Conservation (phyloP, 2,113 vertebrate species). For the Mirza zaza region DNA sequence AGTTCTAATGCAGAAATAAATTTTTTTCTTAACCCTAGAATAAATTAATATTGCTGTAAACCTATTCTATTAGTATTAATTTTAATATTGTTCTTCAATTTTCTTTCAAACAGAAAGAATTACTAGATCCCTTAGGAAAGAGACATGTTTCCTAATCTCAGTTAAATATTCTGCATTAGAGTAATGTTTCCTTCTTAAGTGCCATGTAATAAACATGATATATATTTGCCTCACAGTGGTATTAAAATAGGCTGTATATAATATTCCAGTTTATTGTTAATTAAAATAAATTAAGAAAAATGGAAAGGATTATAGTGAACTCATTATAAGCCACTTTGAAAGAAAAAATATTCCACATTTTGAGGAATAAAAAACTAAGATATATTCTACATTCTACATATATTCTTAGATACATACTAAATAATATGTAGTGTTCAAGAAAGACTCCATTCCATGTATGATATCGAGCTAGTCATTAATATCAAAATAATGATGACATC, state of each 20-base stretch:
- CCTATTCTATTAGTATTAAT: background rate
- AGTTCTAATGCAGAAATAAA: background rate
- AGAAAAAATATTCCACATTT: background rate
- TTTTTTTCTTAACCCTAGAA: background rate
- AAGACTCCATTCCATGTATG: background rate
- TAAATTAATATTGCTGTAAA: background rate
- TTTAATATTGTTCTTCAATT: background rate
- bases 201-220: background rate
- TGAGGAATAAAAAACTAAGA: background rate
- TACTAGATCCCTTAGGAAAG: background rate
- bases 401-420: background rate
- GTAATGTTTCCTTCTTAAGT: background rate
- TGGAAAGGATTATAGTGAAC: background rate
- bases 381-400: no score
- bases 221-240: background rate
- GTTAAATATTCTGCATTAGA: background rate
- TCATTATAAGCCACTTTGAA: background rate
- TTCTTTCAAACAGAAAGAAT: background rate
- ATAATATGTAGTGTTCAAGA: background rate
- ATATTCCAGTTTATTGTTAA: background rate
- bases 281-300: slow-evolving; percentile 24
- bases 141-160: background rate
- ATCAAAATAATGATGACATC: background rate
- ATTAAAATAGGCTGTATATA: background rate
- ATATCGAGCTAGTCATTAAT: background rate